Evolutionary conservation across 1,140 invertebrate species (phyloP), one percentile per base, ranked within the genome.

Genomic region (Chrysopa pallens): DNA sequence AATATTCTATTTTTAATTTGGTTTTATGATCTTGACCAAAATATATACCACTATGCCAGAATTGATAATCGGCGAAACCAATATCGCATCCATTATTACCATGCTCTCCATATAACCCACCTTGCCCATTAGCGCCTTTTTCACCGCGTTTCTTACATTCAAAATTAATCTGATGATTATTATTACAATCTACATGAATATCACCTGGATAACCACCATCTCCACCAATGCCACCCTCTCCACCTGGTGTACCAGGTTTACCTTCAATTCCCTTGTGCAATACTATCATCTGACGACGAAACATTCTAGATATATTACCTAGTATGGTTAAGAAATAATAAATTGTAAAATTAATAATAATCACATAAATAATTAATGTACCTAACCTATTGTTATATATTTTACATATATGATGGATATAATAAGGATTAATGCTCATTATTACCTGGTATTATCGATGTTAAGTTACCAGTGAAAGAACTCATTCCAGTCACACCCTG

Each of bases 161-260:
- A 9, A 8, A 13, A 8, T 17, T n/a, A 28, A 3, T 13, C 43
- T 37, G 17, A 9, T 43, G 17, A 44, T 38, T 14, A 27, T 43
- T 31, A 44, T 38, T 14, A 27, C 38, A 15, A 51, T 47, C 9
- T 5, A 23, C 17, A 2, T 23, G 17, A 23, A 23, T 23, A 23
- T 47, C 38, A 9, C 49, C 48, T 28, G 42, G 28, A 33, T 42
- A 45, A 45, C 47, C 45, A 6, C 48, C 48, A 42, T 50, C 15
- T n/a, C 48, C 48, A 17, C 42, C 48, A 12, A 43, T 23, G 9
- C 50, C 43, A 15, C 36, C 36, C 42, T 45, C 43, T 15, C 50
- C 50, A 38, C 46, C 50, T 12, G 27, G 12, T 37, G 36, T 29
- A 37, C 47, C 49, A 29, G 28, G 11, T 36, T 47, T 11, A 8